Conservation (phyloP, 2,888 invertebrate genomes). For the Dugesia japonica region DNA sequence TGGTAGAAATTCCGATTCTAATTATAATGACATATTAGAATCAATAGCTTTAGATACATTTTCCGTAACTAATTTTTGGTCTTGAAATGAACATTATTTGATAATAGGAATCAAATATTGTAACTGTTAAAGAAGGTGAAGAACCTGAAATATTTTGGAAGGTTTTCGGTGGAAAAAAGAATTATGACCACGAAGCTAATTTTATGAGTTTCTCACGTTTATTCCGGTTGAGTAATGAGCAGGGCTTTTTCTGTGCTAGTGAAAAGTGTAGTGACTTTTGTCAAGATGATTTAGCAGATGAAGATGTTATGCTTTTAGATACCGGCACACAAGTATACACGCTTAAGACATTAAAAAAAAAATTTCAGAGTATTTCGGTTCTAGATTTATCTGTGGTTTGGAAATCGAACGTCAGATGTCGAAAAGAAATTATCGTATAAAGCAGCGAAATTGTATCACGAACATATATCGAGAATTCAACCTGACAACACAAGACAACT, state of each 20-base stretch:
- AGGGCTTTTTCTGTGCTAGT: conserved; percentile 93
- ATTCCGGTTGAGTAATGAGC: conserved; percentile 95
- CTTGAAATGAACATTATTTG: too few relatives aligned
- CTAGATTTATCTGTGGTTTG: conserved; percentile 76
- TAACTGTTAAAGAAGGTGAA: conserved; percentile 69
- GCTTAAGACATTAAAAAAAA: too few relatives aligned
- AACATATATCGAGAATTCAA: conserved; percentile 84
- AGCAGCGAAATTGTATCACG: conserved; percentile 69
- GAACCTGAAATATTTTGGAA: conserved; percentile 98
- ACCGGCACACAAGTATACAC: conserved; percentile 70
- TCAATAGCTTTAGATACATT: neutral
- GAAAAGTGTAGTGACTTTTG: conserved; percentile 97
- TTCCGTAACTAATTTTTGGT: too few relatives aligned
- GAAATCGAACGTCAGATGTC: conserved; percentile 85
- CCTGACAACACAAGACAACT: conserved; percentile 74
- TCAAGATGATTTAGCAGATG: conserved; percentile 55
- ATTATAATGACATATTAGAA: neutral
- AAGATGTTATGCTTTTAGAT: conserved; percentile 97
- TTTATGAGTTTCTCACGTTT: conserved; percentile 80
- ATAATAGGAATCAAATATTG: conserved; percentile 17
- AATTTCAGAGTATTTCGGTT: neutral
- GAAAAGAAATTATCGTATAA: conserved; percentile 77
- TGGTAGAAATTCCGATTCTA: neutral
- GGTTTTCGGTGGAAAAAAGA: conserved; percentile 73
- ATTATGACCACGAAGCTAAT: conserved; percentile 69